Evolutionary conservation across 2,888 invertebrate genomes (phyloP).

Genomic region (Lordiphosa andalusiaca): DNA sequence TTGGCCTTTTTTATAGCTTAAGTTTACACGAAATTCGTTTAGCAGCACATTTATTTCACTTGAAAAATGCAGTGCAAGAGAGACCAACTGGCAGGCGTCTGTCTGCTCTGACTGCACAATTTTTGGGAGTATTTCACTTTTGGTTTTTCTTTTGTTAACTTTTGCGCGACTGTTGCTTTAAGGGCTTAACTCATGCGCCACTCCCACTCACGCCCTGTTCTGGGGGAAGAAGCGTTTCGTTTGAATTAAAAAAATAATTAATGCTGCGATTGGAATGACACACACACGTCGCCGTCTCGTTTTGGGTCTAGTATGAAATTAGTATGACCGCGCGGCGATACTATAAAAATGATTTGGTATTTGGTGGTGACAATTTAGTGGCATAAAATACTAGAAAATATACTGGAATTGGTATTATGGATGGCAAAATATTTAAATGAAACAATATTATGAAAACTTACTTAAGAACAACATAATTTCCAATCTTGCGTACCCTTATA

Average conservation of each 20-base stretch:
- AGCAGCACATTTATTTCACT: too few relatives aligned
- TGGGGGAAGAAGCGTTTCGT: conserved; percentile 14
- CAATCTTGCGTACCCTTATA: too few relatives aligned
- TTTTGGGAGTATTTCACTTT: not conserved
- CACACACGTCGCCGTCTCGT: conserved; percentile 49
- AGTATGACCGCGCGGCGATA: conserved; percentile 5
- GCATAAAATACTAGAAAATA: too few relatives aligned
- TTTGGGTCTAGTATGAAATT: conserved; percentile 8
- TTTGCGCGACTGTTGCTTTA: conserved; percentile 13
- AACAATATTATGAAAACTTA: too few relatives aligned
- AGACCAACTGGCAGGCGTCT: too few relatives aligned
- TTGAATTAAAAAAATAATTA: conserved; percentile 52
- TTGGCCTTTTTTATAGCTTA: too few relatives aligned
- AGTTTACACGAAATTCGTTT: too few relatives aligned
- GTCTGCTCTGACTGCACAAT: not conserved
- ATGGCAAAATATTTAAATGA: too few relatives aligned
- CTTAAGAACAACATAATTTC: too few relatives aligned
- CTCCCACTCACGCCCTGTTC: conserved; percentile 26
- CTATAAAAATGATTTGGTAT: not conserved
- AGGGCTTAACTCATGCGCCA: too few relatives aligned
- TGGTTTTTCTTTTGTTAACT: conserved; percentile 1
- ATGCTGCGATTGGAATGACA: conserved; percentile 51
- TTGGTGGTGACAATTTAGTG: not conserved
- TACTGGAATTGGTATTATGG: too few relatives aligned
- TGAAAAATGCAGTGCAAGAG: too few relatives aligned